phyloP scores from a whole-genome alignment of 1,140 invertebrate species.

The Homalodisca vitripennis region DNA sequence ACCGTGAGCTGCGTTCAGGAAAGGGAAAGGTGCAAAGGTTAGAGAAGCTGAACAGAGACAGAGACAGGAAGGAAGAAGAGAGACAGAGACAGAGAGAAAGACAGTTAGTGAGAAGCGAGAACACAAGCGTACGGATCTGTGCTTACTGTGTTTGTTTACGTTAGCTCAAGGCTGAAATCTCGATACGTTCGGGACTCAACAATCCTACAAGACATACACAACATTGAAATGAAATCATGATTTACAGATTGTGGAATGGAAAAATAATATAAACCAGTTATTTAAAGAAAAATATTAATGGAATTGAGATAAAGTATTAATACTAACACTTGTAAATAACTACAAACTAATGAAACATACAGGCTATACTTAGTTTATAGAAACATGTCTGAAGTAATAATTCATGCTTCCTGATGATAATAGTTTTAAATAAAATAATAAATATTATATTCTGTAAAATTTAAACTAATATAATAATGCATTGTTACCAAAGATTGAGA shows the following conservation, averaged over 20 bases:
- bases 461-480: too few species aligned
- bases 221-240: not conserved
- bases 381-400: too few species aligned
- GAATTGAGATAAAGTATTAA: too few species aligned
- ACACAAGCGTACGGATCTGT: constrained; percentile 28
- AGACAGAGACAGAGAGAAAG: constrained; percentile 24
- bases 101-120: constrained; percentile 20
- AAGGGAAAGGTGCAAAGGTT: not conserved
- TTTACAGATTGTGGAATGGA: not conserved
- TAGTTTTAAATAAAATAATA: too few species aligned
- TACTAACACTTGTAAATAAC: too few species aligned
- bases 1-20: not conserved
- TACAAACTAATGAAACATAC: too few species aligned
- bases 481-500: too few species aligned
- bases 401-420: too few species aligned
- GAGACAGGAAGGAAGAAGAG: not conserved
- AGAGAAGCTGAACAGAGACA: not conserved
- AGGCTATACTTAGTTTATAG: too few species aligned
- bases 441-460: too few species aligned
- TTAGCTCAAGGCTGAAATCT: constrained; percentile 44
- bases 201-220: constrained; percentile 40
- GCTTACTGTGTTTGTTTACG: constrained; percentile 42
- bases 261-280: too few species aligned
- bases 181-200: constrained; percentile 43
- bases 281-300: too few species aligned